phyloP scores from a whole-genome alignment of 2,797 vertebrate genomes.

The Siniperca undulata region DNA sequence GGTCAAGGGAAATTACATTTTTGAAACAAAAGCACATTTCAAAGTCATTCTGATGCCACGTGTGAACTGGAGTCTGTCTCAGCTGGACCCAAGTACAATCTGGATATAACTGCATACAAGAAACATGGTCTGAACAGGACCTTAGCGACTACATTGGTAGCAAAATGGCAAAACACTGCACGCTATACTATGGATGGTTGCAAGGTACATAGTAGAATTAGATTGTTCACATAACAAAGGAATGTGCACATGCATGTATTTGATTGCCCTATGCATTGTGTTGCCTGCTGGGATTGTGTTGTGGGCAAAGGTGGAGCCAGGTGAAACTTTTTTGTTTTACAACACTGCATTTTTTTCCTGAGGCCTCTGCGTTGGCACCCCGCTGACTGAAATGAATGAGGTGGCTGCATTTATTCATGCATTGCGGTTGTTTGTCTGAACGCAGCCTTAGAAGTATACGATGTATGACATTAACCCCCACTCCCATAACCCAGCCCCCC shows the following conservation, averaged over 20 bases:
- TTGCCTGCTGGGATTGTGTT: not conserved
- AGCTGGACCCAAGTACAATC: not conserved
- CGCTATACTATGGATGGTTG: not conserved
- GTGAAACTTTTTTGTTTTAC: not conserved
- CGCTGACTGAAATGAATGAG: conserved; percentile 28
- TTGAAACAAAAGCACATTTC: not conserved
- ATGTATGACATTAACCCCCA: not conserved
- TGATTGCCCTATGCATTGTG: not conserved
- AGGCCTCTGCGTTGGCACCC: not conserved
- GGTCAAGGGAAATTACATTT: not conserved
- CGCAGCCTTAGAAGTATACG: not conserved
- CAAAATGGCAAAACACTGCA: not conserved
- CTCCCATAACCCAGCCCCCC: not conserved
- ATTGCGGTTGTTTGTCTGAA: conserved; percentile 17
- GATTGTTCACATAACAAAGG: not conserved
- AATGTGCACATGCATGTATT: not conserved
- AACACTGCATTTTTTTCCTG: not conserved
- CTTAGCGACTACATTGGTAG: not conserved
- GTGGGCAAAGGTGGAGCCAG: not conserved
- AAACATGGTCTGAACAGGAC: too few relatives aligned
- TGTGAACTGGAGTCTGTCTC: not conserved
- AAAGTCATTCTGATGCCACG: not conserved
- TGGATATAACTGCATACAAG: not conserved
- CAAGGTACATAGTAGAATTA: not conserved
- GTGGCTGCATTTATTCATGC: conserved; percentile 24